Percentiles rank a stretch among this genome's conserved stretches.
phyloP scores from a whole-genome alignment of 2,797 vertebrate species.

The Xenopus petersii region DNA sequence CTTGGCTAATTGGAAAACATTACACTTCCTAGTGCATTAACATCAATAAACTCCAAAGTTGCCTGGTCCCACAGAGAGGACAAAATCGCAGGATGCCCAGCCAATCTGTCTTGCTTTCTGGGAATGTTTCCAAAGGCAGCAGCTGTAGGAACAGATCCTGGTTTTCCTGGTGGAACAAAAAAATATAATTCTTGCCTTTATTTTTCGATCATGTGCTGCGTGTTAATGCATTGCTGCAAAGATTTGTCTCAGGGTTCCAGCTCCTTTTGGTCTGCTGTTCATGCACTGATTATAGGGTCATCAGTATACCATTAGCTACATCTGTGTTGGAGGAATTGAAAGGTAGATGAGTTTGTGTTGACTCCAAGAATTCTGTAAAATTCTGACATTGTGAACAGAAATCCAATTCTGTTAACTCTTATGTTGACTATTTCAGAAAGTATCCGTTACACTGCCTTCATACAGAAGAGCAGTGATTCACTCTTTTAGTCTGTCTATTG shows the following conservation, averaged over 20 bases:
- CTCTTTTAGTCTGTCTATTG: too few species aligned
- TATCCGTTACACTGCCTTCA: too few species aligned
- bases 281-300: slow-evolving; percentile 35
- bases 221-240: slow-evolving; percentile 15
- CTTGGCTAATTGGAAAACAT: slow-evolving; percentile 41
- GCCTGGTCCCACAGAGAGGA: slow-evolving; percentile 26
- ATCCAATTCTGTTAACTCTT: not conserved
- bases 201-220: slow-evolving; percentile 17
- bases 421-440: not conserved
- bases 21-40: slow-evolving; percentile 32
- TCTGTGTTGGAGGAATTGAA: slow-evolving; percentile 15
- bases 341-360: slow-evolving; percentile 22
- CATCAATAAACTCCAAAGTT: slow-evolving; percentile 37
- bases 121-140: slow-evolving; percentile 33
- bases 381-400: not conserved
- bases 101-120: slow-evolving; percentile 38
- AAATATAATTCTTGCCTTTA: slow-evolving; percentile 27
- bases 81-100: slow-evolving; percentile 31
- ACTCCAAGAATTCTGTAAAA: slow-evolving; percentile 13
- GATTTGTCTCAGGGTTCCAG: slow-evolving; percentile 20
- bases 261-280: slow-evolving; percentile 23
- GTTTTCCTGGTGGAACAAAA: slow-evolving; percentile 37
- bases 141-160: slow-evolving; percentile 39
- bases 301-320: slow-evolving; percentile 29
- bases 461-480: too few species aligned